Evolutionary conservation across 2,888 invertebrate genomes (phyloP).

Genomic region (Drosophila siamana): DNA sequence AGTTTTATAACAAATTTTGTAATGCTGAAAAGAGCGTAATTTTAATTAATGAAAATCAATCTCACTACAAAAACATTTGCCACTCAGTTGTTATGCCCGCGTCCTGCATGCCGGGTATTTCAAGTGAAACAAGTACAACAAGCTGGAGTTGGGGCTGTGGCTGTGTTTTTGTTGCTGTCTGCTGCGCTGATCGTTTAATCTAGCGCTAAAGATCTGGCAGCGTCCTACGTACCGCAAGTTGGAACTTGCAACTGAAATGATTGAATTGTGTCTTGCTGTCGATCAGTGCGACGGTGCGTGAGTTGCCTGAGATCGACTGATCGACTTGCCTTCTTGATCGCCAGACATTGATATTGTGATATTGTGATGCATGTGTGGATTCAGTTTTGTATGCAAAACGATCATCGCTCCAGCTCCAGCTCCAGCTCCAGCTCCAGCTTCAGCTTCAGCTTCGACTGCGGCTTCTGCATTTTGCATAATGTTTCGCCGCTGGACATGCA

Average conservation of each 20-base stretch:
- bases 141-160: slow-evolving; percentile 6
- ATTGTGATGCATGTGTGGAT: slow-evolving; percentile 21
- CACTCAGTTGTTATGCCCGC: no score
- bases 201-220: slow-evolving; percentile 79
- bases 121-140: slow-evolving; percentile 59
- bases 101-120: not conserved
- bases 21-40: no score
- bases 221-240: slow-evolving; percentile 61
- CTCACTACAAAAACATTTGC: no score
- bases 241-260: slow-evolving; percentile 66
- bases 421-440: slow-evolving; percentile 3
- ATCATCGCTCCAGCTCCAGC: slow-evolving; percentile 24
- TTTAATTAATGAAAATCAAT: no score
- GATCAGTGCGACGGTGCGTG: slow-evolving; percentile 70
- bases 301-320: slow-evolving; percentile 43
- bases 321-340: slow-evolving; percentile 49
- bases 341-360: slow-evolving; percentile 63
- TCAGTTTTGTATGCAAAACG: slow-evolving; percentile 74
- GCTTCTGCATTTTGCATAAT: slow-evolving; percentile 65
- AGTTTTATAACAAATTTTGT: no score
- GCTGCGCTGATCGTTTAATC: slow-evolving; percentile 82
- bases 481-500: slow-evolving; percentile 52
- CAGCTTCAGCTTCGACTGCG: no score
- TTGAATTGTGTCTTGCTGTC: slow-evolving; percentile 82
- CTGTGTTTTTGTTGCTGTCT: slow-evolving; percentile 47